Percentiles rank a stretch among this genome's conserved stretches.
phyloP scores from a whole-genome alignment of 2,113 vertebrate species.

The Ardeotis arabs region DNA sequence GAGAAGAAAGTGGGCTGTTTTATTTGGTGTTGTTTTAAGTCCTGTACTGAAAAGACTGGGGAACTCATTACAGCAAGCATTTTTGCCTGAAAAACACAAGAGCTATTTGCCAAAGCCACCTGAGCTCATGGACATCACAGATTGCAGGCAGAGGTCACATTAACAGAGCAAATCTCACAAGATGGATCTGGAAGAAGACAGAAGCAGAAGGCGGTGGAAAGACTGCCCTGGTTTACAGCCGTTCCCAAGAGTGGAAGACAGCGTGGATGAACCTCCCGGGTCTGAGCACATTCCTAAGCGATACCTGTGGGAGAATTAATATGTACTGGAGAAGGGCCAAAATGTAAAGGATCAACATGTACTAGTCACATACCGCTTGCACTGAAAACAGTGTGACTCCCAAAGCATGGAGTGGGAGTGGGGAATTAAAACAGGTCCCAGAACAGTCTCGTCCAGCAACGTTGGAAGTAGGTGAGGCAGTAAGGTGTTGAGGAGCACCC shows the following conservation, averaged over 20 bases:
- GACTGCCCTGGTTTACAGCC: not conserved
- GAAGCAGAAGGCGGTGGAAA: not conserved
- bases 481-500: not conserved
- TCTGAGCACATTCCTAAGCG: not conserved
- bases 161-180: not conserved
- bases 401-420: not conserved
- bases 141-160: not conserved
- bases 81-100: not conserved
- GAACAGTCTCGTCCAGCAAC: not conserved
- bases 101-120: not conserved
- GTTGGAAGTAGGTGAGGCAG: not conserved
- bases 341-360: not conserved
- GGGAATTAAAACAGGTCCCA: not conserved
- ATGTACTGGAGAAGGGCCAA: not conserved
- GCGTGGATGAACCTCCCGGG: not conserved
- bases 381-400: not conserved
- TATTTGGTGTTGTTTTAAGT: not conserved
- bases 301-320: not conserved
- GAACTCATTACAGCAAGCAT: not conserved
- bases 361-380: not conserved
- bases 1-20: not conserved
- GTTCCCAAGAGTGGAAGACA: not conserved
- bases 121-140: not conserved
- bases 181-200: not conserved
- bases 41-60: not conserved